Evolutionary conservation across 2,113 vertebrate genomes (phyloP), one percentile per base, ranked within the genome.

Genomic region (Formicarius rufipectus): DNA sequence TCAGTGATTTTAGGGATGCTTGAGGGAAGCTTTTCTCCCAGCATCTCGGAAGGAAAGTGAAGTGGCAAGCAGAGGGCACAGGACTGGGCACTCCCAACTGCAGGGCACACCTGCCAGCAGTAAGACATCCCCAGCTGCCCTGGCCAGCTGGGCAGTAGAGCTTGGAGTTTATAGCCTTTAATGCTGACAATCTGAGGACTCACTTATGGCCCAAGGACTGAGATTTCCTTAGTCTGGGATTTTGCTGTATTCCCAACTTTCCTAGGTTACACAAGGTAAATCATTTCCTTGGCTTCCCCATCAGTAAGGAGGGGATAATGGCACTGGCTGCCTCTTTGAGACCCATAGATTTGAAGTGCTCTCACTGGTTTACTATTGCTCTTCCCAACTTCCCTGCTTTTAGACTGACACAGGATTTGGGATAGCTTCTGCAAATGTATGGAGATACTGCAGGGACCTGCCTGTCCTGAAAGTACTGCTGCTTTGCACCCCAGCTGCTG

Each of bases 1-100:
- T 50, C 53, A 33, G 2, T 0, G 0, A 37, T 24, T 66, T 27
- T 2, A 67, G 56, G 9, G 31, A 23, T 7, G 31, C 75, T 88
- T 67, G 16, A 0, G 2, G 73, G 76, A 67, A 86, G 71, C 7
- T 81, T 73, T 75, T 78, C n/a, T 30, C 35, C 33, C 5, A 6
- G 28, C 35, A 14, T 69, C 45, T 76, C 77, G 84, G 55, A 80
- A 80, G 33, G 59, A 78, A 85, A 55, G 22, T 0, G 14, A 55
- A 71, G 78, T 69, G 58, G 28, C 24, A 62, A 50, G 66, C 37
- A 47, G 67, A 83, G 74, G 52, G 22, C 5, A 4, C 5, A 37
- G 79, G 21, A 23, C 76, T 84, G 89, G 47, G 49, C 39, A 74
- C 35, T 15, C 33, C 10, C 9, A 4, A 3, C 8, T 49, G 76